These are phyloP conservation scores for Pyrgilauda ruficollis DNA, from an alignment of 2,113 vertebrate species.

Conservation along the genomic window DNA sequence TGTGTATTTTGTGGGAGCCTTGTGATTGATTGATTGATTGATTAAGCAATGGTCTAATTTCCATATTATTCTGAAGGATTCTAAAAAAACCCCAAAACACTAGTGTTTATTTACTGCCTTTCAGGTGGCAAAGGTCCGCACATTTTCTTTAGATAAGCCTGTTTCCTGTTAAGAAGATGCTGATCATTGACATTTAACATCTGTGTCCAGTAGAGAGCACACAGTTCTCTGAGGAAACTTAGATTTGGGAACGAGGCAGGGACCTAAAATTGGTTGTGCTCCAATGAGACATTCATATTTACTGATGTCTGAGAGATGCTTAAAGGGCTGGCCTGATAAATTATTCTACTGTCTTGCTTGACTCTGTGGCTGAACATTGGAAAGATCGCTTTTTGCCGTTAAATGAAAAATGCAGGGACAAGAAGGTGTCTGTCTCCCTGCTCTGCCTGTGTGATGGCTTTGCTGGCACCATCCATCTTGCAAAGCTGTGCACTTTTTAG, in stretches of 20 bases:
- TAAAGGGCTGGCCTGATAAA: slow-evolving; percentile 16
- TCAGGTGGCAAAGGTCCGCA: slow-evolving; percentile 1
- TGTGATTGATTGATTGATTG: background rate
- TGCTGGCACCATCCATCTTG: slow-evolving; percentile 3
- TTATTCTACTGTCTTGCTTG: background rate
- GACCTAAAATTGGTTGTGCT: background rate
- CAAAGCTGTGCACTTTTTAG: background rate
- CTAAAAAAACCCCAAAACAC: background rate
- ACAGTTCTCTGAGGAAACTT: background rate
- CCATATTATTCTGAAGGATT: background rate
- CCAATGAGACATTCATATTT: background rate
- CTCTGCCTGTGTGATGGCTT: background rate
- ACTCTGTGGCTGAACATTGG: background rate
- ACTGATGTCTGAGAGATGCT: background rate
- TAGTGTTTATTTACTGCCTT: background rate
- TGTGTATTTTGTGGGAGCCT: background rate
- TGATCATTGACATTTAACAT: slow-evolving; percentile 28
- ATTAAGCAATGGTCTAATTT: background rate
- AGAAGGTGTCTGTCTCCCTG: background rate
- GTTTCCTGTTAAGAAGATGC: background rate
- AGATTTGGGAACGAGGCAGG: background rate
- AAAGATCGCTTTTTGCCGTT: background rate
- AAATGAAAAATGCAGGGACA: slow-evolving; percentile 6
- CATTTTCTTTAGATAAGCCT: background rate
- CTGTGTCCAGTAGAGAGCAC: background rate